Evolutionary conservation across 23 tunicate genomes (phyloP).

Genomic region (Halocynthia roretzi): DNA sequence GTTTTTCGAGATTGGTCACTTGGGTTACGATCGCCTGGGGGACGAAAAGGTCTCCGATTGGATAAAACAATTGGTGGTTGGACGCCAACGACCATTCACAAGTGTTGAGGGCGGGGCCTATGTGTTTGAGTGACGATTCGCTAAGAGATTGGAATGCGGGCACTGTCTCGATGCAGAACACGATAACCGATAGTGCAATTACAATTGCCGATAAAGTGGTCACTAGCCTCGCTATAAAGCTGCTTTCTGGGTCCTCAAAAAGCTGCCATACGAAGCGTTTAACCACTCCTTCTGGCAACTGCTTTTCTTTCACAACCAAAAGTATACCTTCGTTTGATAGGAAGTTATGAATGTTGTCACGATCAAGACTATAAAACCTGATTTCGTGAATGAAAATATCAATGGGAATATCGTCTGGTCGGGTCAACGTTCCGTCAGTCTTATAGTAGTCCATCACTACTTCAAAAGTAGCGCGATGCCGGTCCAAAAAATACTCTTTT

Average conservation of each 20-base stretch:
- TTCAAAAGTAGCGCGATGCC: conserved; percentile 83
- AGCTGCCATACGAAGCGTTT: conserved; percentile 62
- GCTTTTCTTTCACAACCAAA: conserved; percentile 34
- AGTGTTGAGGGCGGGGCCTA: conserved; percentile 35
- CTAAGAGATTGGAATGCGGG: conserved; percentile 51
- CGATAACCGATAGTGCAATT: conserved; percentile 73
- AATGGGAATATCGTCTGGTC: conserved; percentile 92
- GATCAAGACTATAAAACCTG: conserved; percentile 58
- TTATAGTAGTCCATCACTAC: conserved; percentile 40
- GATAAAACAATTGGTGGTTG: conserved; percentile 1
- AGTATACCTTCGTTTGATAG: conserved; percentile 73
- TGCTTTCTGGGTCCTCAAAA: conserved; percentile 76
- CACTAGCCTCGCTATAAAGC: conserved; percentile 36
- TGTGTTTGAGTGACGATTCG: conserved; percentile 13
- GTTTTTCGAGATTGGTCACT: conserved; percentile 1
- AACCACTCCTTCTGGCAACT: conserved; percentile 37
- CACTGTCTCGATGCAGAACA: conserved; percentile 92
- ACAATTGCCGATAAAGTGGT: conserved; percentile 73
- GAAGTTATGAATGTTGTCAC: conserved; percentile 50
- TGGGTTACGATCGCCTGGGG: neutral
- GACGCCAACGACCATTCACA: conserved; percentile 9
- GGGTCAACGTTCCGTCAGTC: conserved; percentile 46
- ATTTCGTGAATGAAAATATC: conserved; percentile 94
- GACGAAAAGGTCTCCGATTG: conserved; percentile 8
- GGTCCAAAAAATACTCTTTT: conserved; percentile 81